Base-by-base conservation (phyloP, 2,113 vertebrate species). In the Gorsachius goisagi region DNA sequence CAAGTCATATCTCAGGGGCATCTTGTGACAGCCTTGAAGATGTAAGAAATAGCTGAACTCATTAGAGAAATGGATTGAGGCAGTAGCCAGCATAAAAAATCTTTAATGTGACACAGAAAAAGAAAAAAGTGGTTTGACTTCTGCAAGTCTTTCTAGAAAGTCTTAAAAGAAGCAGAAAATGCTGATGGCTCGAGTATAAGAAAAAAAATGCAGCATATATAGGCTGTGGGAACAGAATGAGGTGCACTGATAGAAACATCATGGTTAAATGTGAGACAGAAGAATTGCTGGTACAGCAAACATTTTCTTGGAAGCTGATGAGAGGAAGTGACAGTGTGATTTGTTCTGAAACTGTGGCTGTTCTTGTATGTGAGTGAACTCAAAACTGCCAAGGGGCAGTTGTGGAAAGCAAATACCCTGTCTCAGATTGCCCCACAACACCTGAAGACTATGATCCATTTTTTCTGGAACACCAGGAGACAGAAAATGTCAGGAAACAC, bases 281-380 rank as follows among this genome's bases (percentile, higher is more conserved):
- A 79, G 58, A 95, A 63, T 3, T 84, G 86, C 86, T 90, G 52
- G 55, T 59, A 59, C 50, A 92, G 89, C 83, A 95, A 81, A 92
- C 30, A n/a, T 90, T 90, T 95, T 95, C 83, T 81, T 89, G 69
- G 91, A 92, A 95, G 56, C 35, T 91, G 62, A 76, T 88, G 60
- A 67, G 76, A 90, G 93, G 93, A 95, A 95, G 89, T 93, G 60
- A 45, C 24, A 74, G 59, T 10, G 14, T 90, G 90, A 88, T 11
- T 0, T 77, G 33, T 93, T 93, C 83, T 87, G 93, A 95, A 96
- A 94, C 89, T 75, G 59, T 55, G 49, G 47, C 52, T 95, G 47
- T 77, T 94, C 74, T 88, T 88, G 20, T 66, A 21, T 84, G 47
- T 77, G 69, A 69, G 64, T 80, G 45, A 89, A 63, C 20, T 84